Evolutionary conservation across 2,888 invertebrate genomes (phyloP).

Genomic region (Lasius fuliginosus): DNA sequence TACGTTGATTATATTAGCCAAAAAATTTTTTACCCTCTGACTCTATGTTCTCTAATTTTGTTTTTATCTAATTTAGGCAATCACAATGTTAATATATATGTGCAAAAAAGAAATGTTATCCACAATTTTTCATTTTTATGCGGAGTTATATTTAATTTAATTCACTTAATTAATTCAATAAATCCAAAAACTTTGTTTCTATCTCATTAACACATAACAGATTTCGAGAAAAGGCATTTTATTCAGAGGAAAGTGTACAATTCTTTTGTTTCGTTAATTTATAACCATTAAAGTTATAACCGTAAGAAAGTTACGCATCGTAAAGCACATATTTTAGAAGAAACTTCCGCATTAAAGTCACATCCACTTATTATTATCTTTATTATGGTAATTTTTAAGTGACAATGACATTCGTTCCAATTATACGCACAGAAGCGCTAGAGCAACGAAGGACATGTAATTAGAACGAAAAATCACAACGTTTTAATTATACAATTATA

Average conservation of each 20-base stretch:
- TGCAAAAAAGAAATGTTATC: background rate
- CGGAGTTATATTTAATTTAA: background rate
- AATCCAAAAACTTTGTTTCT: background rate
- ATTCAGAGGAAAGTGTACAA: background rate
- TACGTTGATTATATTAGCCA: conserved; percentile 64
- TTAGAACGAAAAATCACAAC: background rate
- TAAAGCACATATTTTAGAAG: background rate
- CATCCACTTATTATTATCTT: conserved; percentile 2
- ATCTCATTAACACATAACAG: background rate
- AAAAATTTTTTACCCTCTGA: conserved; percentile 12
- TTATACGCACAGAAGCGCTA: background rate
- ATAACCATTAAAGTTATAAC: background rate
- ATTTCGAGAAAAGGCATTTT: background rate
- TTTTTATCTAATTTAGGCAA: background rate
- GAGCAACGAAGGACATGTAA: conserved; percentile 19
- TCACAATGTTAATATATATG: background rate
- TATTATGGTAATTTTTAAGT: conserved; percentile 26
- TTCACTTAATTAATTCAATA: background rate
- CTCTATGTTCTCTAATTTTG: background rate
- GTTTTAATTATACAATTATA: conserved; percentile 15
- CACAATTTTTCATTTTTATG: background rate
- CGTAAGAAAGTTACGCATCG: background rate
- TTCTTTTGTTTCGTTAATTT: background rate
- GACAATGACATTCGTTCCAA: conserved; percentile 41
- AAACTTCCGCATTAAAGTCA: conserved; percentile 23